A percentile compares a stretch with the other conserved stretches of the same genome.
These are phyloP conservation scores for Anoplopoma fimbria DNA, from an alignment of 2,113 vertebrate species.

Conservation along the genomic window DNA sequence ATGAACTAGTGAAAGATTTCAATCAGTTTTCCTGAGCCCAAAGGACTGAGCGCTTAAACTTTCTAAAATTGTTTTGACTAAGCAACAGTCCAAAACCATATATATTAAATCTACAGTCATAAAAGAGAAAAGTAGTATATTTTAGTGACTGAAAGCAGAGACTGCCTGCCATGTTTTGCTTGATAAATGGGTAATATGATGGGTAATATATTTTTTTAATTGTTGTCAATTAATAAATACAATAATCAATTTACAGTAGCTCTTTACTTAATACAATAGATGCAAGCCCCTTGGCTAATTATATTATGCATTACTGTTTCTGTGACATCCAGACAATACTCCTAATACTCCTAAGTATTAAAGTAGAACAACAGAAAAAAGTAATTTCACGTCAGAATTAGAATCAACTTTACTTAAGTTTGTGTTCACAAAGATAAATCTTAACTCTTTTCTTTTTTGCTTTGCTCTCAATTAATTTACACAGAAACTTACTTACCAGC, in stretches of 20 bases:
- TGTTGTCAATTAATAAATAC: not conserved
- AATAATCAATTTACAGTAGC: not conserved
- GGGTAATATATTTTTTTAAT: not conserved
- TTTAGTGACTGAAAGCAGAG: not conserved
- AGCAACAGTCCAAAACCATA: not conserved
- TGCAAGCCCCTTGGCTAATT: not conserved
- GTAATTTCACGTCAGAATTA: too few relatives aligned
- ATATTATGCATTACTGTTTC: not conserved
- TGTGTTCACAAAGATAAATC: not conserved
- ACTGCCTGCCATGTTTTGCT: not conserved
- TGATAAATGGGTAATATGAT: not conserved
- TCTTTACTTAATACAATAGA: not conserved
- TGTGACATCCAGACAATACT: not conserved
- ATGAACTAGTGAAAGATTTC: not conserved
- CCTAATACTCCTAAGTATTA: not conserved
- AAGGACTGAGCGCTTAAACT: not conserved
- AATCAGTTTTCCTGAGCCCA: not conserved
- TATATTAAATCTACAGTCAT: not conserved
- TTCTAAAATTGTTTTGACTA: not conserved
- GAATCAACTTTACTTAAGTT: too few relatives aligned
- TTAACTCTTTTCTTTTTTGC: not conserved
- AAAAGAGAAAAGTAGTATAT: not conserved
- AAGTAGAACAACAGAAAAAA: not conserved
- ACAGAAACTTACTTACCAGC: not conserved
- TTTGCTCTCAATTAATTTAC: not conserved